Evolutionary conservation across 2,888 invertebrate species (phyloP).

Genomic region (Melanchra persicariae): DNA sequence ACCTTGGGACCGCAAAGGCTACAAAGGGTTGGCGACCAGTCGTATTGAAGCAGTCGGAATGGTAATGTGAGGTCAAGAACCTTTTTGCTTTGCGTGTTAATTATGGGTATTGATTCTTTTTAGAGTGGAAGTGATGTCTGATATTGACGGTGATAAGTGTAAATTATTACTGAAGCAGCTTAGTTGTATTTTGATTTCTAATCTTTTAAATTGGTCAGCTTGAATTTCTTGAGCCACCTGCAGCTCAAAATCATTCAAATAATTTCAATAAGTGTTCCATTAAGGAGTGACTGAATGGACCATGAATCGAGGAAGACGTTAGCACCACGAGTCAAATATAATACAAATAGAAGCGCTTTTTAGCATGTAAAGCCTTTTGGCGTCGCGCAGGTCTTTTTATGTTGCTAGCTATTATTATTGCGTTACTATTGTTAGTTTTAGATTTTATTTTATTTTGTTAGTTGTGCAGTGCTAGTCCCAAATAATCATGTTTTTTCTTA

Average conservation of each 20-base stretch:
- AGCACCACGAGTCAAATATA: too few relatives aligned
- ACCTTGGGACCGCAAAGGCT: slow-evolving; percentile 19
- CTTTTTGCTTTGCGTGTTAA: slow-evolving; percentile 14
- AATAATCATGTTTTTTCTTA: too few relatives aligned
- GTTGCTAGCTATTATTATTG: too few relatives aligned
- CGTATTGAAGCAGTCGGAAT: not conserved
- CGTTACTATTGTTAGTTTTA: too few relatives aligned
- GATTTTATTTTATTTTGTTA: too few relatives aligned
- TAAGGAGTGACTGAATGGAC: not conserved
- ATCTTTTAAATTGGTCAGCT: not conserved
- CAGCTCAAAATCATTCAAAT: not conserved
- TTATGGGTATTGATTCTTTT: not conserved
- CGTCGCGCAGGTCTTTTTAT: too few relatives aligned
- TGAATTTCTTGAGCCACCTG: not conserved
- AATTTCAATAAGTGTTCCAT: not conserved
- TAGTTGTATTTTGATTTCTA: not conserved
- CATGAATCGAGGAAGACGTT: too few relatives aligned
- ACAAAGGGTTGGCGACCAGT: slow-evolving; percentile 35
- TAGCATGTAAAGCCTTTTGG: too few relatives aligned
- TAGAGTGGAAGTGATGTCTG: not conserved
- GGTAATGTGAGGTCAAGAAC: slow-evolving; percentile 8
- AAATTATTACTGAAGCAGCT: not conserved
- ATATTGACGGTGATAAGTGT: not conserved
- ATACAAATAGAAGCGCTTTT: too few relatives aligned
- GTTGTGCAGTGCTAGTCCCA: too few relatives aligned